Evolutionary conservation across 2,113 vertebrate genomes (phyloP), one percentile per base, ranked within the genome.

Genomic region (Sapajus apella): DNA sequence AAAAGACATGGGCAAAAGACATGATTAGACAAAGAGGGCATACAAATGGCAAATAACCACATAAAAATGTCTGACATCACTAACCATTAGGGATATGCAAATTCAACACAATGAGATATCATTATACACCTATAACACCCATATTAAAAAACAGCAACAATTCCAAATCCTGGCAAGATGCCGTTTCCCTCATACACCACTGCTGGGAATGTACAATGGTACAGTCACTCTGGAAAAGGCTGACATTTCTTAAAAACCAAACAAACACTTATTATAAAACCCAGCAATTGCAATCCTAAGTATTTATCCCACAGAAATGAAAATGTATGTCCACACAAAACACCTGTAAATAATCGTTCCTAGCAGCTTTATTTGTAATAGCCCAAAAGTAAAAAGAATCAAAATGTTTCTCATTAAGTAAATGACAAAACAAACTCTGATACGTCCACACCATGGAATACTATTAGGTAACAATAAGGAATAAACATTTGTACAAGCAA

Each of bases 301-400:
- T 52, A 77, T 37, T 82, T 52, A 82, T 77, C 43, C 43, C 66
- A 87, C 35, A 90, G 50, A 91, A 95, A 95, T 45, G 37, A 95
- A 92, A 87, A 70, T 11, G 3, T 68, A 47, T 13, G 13, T 61
- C 50, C 25, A 72, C 20, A 81, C 8, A 45, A 80, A 89, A 89
- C 61, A 82, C 21, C 35, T 64, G 27, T 35, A 93, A 85, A 76
- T 83, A 2, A 94, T n/a, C 73, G 10, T 50, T 76, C 37, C 86
- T 18, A 90, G 43, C 58, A 90, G 30, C n/a, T 93, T 75, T 47
- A 72, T n/a, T 94, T 68, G 7, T 70, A 72, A 90, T 3, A 84
- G 17, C 37, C 8, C 27, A 7, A 87, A 87, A 61, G 5, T 55
- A 32, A 47, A 91, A 81, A 68, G 3, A 73, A 77, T 9, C 6